Percentiles rank a stretch among this genome's conserved stretches.
Conservation (phyloP, 2,113 vertebrate species). For the Sebastes fasciatus region DNA sequence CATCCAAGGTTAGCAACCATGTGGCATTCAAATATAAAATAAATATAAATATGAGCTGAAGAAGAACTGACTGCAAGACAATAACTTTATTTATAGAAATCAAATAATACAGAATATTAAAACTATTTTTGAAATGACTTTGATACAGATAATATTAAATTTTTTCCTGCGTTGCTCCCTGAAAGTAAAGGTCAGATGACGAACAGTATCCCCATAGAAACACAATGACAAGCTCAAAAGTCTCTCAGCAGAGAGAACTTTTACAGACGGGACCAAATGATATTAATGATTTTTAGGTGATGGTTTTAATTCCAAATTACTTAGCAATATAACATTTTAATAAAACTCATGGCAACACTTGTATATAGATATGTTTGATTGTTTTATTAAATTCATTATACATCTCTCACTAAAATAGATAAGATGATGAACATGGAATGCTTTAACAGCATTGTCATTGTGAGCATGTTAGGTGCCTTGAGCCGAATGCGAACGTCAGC, state of each 20-base stretch:
- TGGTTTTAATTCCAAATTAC: not conserved
- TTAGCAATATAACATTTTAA: not conserved
- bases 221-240: not conserved
- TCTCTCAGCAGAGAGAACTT: not conserved
- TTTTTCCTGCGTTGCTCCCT: not conserved
- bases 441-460: not conserved
- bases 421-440: not conserved
- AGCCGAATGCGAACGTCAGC: not conserved
- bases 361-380: not conserved
- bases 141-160: not conserved
- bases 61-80: slow-evolving; percentile 4
- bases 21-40: slow-evolving; percentile 13
- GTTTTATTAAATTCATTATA: not conserved
- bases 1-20: slow-evolving; percentile 1
- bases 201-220: not conserved
- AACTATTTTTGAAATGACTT: not conserved
- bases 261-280: not conserved
- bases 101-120: not conserved
- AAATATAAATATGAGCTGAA: slow-evolving; percentile 2
- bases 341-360: not conserved
- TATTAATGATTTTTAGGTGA: not conserved
- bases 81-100: not conserved
- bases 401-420: not conserved
- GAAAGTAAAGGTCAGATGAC: not conserved
- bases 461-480: not conserved